A percentile compares a stretch with the other conserved stretches of the same genome.
phyloP scores from a whole-genome alignment of 2,113 vertebrate genomes.

The Ciconia stormi region DNA sequence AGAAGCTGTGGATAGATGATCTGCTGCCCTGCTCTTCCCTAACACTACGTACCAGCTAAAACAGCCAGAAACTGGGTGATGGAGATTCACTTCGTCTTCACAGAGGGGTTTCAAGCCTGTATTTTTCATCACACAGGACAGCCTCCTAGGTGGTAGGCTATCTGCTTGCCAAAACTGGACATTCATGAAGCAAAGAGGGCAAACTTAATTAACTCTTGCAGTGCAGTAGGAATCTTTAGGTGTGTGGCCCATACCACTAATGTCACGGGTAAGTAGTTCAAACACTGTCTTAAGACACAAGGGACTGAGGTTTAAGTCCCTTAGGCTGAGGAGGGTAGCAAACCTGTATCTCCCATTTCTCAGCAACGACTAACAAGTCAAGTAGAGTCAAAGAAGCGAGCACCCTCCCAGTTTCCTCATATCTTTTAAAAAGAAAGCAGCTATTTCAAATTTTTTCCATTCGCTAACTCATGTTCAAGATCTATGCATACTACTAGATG shows the following conservation, averaged over 20 bases:
- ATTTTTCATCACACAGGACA: background rate
- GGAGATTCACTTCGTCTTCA: background rate
- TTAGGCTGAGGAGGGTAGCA: background rate
- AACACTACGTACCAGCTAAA: background rate
- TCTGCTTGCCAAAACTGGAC: background rate
- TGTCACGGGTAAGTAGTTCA: fast-evolving
- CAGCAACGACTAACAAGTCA: background rate
- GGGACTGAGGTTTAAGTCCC: background rate
- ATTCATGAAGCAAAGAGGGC: background rate
- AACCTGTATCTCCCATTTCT: background rate
- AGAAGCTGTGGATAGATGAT: background rate
- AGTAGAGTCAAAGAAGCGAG: background rate
- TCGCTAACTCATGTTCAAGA: background rate
- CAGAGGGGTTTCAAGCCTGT: background rate
- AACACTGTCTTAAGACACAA: background rate
- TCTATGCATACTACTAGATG: background rate
- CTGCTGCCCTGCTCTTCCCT: background rate
- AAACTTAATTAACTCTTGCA: background rate
- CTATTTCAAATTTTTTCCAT: background rate
- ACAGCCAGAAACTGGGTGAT: fast-evolving
- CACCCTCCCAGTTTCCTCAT: background rate
- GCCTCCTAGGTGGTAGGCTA: no score
- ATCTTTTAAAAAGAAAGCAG: background rate
- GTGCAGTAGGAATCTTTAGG: background rate
- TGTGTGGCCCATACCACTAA: background rate